A percentile compares a stretch with the other conserved stretches of the same genome.
Conservation (phyloP, 2,113 vertebrate genomes). For the Neodon shergylaensis region DNA sequence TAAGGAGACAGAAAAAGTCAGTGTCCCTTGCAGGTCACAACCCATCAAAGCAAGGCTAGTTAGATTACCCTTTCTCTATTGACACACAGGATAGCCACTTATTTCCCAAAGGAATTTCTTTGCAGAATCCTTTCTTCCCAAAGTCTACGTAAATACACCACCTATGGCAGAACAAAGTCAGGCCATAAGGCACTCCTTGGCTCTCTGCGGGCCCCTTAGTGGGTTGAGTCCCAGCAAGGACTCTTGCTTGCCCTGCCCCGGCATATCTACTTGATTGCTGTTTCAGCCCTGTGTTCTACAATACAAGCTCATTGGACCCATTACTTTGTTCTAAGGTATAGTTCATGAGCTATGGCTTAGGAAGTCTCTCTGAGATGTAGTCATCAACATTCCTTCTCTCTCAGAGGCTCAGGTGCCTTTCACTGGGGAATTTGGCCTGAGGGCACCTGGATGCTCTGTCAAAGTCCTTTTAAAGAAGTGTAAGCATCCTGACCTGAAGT, state of each 20-base stretch:
- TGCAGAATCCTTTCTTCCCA: background rate
- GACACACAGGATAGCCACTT: too few relatives aligned
- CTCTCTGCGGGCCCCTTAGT: background rate
- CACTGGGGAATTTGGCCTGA: accelerated
- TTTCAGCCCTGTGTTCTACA: background rate
- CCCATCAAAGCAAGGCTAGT: accelerated
- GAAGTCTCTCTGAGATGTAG: background rate
- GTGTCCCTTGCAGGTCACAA: background rate
- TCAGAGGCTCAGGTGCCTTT: background rate
- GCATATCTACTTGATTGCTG: too few relatives aligned
- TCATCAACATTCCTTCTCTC: background rate
- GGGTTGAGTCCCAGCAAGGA: background rate
- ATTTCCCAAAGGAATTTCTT: background rate
- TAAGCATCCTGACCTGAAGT: background rate
- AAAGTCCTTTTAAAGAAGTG: background rate
- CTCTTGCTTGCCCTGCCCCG: background rate
- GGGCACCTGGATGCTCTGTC: background rate
- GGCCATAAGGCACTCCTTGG: background rate
- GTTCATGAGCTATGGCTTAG: background rate
- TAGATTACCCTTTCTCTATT: background rate
- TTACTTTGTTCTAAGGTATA: background rate
- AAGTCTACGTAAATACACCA: accelerated
- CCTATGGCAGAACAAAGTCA: background rate
- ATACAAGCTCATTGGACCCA: background rate
- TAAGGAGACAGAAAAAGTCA: background rate